Conservation (phyloP, 2,113 vertebrate genomes). For the Nymphicus hollandicus region DNA sequence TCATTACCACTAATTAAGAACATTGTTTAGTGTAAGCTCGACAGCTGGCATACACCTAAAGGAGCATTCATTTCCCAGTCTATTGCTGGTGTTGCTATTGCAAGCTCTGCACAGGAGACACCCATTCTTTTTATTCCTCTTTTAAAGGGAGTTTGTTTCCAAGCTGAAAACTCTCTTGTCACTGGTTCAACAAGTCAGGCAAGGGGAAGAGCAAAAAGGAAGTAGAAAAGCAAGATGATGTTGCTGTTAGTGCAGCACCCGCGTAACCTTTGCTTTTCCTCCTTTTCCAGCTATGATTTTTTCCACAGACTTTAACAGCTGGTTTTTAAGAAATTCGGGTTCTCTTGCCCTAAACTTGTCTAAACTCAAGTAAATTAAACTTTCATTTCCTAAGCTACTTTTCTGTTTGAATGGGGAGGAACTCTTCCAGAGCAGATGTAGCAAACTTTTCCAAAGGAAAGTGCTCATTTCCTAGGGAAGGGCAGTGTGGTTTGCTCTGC, state of each 20-base stretch:
- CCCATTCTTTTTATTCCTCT: background rate
- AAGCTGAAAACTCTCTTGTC: background rate
- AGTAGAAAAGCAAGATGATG: background rate
- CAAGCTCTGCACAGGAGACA: background rate
- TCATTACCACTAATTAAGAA: slow-evolving; percentile 40
- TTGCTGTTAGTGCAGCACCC: background rate
- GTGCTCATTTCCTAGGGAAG: background rate
- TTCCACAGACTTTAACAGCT: background rate
- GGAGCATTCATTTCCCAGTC: background rate
- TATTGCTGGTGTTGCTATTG: background rate
- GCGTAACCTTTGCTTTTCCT: background rate
- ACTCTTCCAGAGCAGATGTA: background rate
- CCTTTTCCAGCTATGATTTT: background rate
- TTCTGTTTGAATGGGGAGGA: background rate
- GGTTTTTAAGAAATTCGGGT: background rate
- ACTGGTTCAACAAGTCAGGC: background rate
- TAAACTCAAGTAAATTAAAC: background rate
- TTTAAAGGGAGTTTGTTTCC: background rate
- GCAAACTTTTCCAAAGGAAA: slow-evolving; percentile 3
- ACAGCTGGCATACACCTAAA: slow-evolving; percentile 46
- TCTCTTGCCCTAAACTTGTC: background rate
- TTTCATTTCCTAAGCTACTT: background rate
- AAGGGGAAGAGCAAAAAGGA: background rate
- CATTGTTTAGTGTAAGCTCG: background rate
- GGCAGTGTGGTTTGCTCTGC: background rate